phyloP scores from a whole-genome alignment of 1,140 invertebrate genomes.

The Popillia japonica region DNA sequence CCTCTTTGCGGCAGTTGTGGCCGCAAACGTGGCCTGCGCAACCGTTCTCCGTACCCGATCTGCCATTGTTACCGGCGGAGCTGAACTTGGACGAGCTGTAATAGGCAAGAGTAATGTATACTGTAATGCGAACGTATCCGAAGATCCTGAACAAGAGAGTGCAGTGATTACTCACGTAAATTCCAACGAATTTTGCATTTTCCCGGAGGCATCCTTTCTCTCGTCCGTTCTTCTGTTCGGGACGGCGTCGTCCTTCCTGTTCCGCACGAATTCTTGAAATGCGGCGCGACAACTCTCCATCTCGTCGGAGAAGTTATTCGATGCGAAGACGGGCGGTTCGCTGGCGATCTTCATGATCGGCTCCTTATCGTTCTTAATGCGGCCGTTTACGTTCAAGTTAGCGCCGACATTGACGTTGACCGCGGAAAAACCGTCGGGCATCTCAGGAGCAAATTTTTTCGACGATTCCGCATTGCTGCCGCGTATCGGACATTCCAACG shows the following conservation, averaged over 20 bases:
- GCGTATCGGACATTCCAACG: constrained; percentile 24
- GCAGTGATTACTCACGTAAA: background rate
- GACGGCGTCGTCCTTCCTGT: background rate
- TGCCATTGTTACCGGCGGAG: background rate
- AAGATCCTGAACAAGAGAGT: no score
- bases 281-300: constrained; percentile 25
- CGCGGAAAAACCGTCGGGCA: no score
- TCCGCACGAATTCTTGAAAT: constrained; percentile 30
- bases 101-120: background rate
- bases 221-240: background rate
- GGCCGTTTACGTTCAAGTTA: background rate
- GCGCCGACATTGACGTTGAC: no score
- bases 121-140: background rate
- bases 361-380: constrained; percentile 35
- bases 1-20: constrained; percentile 35
- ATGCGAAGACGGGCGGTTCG: constrained; percentile 30
- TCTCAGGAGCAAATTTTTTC: constrained; percentile 2
- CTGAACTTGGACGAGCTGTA: background rate
- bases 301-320: constrained; percentile 30
- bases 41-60: constrained; percentile 5
- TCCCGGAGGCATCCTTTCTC: background rate
- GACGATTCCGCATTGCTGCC: background rate
- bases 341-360: constrained; percentile 39
- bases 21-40: constrained; percentile 36
- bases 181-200: background rate